Evolutionary conservation across 2,113 vertebrate genomes (phyloP).

Genomic region (Synchiropus splendidus): DNA sequence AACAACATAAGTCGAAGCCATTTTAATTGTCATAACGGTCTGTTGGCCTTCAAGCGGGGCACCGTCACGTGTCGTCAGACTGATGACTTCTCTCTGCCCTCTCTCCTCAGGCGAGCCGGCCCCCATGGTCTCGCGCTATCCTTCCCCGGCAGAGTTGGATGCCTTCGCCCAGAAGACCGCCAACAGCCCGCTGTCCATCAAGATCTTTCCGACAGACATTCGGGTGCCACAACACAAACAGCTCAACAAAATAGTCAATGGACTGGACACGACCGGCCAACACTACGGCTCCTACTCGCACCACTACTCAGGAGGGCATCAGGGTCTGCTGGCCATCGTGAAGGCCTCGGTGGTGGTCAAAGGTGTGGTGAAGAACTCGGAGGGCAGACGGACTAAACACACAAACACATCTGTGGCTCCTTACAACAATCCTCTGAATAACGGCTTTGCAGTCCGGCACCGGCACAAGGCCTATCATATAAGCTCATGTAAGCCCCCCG

Average conservation of each 20-base stretch:
- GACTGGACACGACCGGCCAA: conserved; percentile 86
- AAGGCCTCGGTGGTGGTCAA: conserved; percentile 69
- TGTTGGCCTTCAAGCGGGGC: too few species aligned
- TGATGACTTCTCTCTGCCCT: conserved; percentile 9
- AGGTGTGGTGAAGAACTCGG: conserved; percentile 78
- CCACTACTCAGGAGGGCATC: conserved; percentile 71
- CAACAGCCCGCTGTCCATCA: conserved; percentile 88
- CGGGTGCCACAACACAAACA: conserved; percentile 97
- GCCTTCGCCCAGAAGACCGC: conserved; percentile 93
- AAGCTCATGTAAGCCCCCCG: conserved; percentile 72
- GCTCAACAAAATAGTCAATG: conserved; percentile 87
- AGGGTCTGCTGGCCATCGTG: conserved; percentile 81
- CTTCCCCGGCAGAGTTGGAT: conserved; percentile 89
- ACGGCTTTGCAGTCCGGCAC: conserved; percentile 73
- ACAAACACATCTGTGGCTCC: conserved; percentile 76
- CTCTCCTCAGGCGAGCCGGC: conserved; percentile 70
- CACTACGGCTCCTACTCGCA: conserved; percentile 77
- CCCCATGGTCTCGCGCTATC: conserved; percentile 77
- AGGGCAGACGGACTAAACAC: conserved; percentile 88
- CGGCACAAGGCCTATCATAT: conserved; percentile 70
- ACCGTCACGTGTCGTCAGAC: too few species aligned
- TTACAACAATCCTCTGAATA: conserved; percentile 72
- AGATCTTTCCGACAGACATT: conserved; percentile 92
- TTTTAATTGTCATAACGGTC: too few species aligned
- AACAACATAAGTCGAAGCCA: too few species aligned